Evolutionary conservation across 1,140 invertebrate species (phyloP), one percentile per base, ranked within the genome.

Genomic region (Drosophila micromelanica): DNA sequence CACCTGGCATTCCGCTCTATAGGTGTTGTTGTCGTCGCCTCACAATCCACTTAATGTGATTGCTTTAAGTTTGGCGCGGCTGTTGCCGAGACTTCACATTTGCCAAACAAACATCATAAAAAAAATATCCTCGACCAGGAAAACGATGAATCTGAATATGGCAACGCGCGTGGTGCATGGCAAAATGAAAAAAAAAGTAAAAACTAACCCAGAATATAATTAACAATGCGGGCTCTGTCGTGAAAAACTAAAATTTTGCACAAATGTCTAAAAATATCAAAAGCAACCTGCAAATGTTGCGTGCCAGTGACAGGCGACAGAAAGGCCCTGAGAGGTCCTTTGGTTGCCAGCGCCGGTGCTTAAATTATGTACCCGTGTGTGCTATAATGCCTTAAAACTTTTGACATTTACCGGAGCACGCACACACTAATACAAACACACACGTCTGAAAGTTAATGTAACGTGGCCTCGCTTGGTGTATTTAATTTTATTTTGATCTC

Each of bases 31-130:
- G 45, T 11, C 48, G 38, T 9, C 59, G 35, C 43, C 48, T 13
- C 56, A 56, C 55, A 70, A 56, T 59, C 64, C 75, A 78, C 79
- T 82, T 81, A 81, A 75, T 82, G 67, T 71, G 80, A 81, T 81
- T 81, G 70, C 70, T 62, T 73, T 63, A 73, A 54, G 68, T 75
- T 73, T 46, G 73, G 45, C 15, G 61, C 73, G 30, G 8, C 35
- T 35, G 40, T 12, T 30, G 20, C 43, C 49, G 30, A 43, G 56
- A 62, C 48, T 54, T 60, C 61, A 69, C 65, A 61, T 69, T 65
- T 62, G 23, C 49, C 15, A 56, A 70, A 57, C 46, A 65, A 72
- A 32, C 59, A 52, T 76, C 12, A 12, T n/a, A 38, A 2, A 77
- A 62, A 62, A 57, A 73, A 71, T 78, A 71, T 67, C 57, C 62